Conservation (phyloP, 2,888 invertebrate species). For the Andrena bucephala region DNA sequence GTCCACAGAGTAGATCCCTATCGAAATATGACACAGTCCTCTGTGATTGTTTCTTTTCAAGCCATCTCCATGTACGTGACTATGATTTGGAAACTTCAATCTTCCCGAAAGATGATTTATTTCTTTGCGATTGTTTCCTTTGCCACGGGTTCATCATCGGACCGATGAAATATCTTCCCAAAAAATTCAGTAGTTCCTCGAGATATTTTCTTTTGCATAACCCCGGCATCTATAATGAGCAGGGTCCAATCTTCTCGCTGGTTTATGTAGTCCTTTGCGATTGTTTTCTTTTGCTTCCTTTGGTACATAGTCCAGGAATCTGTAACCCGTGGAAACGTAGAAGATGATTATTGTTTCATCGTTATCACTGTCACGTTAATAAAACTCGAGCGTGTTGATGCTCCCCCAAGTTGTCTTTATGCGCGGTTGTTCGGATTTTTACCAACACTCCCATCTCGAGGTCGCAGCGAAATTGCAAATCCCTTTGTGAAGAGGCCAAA, state of each 20-base stretch:
- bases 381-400: not conserved
- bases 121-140: not conserved
- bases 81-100: not conserved
- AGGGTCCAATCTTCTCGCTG: not conserved
- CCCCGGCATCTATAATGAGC: not conserved
- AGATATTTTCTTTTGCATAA: not conserved
- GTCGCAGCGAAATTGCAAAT: slow-evolving; percentile 70
- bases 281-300: not conserved
- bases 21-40: not conserved
- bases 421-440: slow-evolving; percentile 55
- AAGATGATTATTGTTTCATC: not conserved
- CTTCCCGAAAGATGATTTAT: too few species aligned
- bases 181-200: not conserved
- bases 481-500: slow-evolving; percentile 73
- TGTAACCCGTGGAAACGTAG: too few species aligned
- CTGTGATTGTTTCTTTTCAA: not conserved
- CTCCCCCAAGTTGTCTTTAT: slow-evolving; percentile 6
- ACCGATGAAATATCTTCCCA: not conserved
- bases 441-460: slow-evolving; percentile 52
- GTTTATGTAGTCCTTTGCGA: not conserved
- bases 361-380: not conserved
- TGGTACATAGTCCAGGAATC: not conserved
- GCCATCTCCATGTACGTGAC: not conserved
- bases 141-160: not conserved
- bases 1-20: not conserved